These are phyloP conservation scores for Hoplostethus atlanticus DNA, from an alignment of 2,797 vertebrate species.

Conservation along the genomic window DNA sequence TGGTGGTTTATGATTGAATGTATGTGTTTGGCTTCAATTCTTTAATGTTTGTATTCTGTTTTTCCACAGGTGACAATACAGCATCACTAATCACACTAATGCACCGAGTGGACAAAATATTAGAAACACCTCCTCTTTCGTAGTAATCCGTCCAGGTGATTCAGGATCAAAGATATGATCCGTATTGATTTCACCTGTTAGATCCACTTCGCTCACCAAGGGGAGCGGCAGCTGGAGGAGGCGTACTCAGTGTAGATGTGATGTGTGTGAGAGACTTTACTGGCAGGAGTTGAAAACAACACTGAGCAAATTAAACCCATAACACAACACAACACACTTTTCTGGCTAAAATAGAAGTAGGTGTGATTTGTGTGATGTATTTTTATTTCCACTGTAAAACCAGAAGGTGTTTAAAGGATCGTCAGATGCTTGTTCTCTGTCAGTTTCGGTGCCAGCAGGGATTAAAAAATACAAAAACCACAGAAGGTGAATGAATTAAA, in stretches of 20 bases:
- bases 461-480: too few relatives aligned
- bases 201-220: too few relatives aligned
- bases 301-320: not conserved
- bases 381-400: not conserved
- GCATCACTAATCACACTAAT: constrained; percentile 3
- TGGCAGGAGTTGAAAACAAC: not conserved
- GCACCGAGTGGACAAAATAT: not conserved
- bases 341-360: not conserved
- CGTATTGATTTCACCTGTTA: not conserved
- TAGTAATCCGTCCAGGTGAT: not conserved
- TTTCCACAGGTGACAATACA: not conserved
- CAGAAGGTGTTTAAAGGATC: too few relatives aligned
- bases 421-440: too few relatives aligned
- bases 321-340: not conserved
- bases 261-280: not conserved
- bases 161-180: too few relatives aligned
- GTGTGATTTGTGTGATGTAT: not conserved
- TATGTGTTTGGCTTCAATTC: not conserved
- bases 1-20: not conserved
- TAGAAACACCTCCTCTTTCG: constrained; percentile 12
- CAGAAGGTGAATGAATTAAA: too few relatives aligned
- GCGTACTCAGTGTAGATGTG: not conserved
- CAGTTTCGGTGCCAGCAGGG: too few relatives aligned
- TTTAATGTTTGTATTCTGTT: not conserved
- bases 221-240: constrained; percentile 6